A percentile compares a stretch with the other conserved stretches of the same genome.
Conservation (phyloP, 2,888 invertebrate species). For the Microchrysa polita region DNA sequence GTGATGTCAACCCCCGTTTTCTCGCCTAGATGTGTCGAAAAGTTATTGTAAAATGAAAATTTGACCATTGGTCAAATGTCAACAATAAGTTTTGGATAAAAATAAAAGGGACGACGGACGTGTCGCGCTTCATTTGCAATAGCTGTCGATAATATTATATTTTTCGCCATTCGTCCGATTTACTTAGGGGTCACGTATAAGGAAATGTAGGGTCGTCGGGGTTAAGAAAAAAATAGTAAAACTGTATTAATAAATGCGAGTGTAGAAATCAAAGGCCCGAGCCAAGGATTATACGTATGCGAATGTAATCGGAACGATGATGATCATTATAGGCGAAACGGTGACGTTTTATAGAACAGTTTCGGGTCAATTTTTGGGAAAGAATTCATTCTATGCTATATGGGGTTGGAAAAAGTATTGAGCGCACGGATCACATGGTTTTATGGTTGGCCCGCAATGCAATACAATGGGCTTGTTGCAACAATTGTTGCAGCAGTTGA, state of each 20-base stretch:
- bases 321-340: conserved; percentile 11
- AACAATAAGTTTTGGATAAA: conserved; percentile 41
- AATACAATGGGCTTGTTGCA: conserved; percentile 27
- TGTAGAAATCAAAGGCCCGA: no score
- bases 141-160: not conserved
- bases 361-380: conserved; percentile 27
- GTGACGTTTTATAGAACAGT: conserved; percentile 13
- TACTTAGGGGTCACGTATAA: conserved; percentile 38
- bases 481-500: conserved; percentile 33
- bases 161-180: not conserved
- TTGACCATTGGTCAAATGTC: conserved; percentile 48
- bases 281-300: not conserved
- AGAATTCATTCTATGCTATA: no score
- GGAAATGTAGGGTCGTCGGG: conserved; percentile 26
- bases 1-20: not conserved
- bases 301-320: conserved; percentile 13
- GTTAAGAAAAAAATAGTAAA: conserved; percentile 11
- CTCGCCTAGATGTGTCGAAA: conserved; percentile 10
- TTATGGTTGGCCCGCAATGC: conserved; percentile 11
- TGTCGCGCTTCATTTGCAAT: conserved; percentile 16
- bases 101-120: conserved; percentile 21
- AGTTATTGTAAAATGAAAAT: conserved; percentile 42
- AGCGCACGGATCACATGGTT: conserved; percentile 26
- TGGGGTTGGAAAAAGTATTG: conserved; percentile 35
- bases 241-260: not conserved